These are phyloP conservation scores for Dendrocincla fuliginosa DNA, from an alignment of 2,797 vertebrate species.

Conservation along the genomic window DNA sequence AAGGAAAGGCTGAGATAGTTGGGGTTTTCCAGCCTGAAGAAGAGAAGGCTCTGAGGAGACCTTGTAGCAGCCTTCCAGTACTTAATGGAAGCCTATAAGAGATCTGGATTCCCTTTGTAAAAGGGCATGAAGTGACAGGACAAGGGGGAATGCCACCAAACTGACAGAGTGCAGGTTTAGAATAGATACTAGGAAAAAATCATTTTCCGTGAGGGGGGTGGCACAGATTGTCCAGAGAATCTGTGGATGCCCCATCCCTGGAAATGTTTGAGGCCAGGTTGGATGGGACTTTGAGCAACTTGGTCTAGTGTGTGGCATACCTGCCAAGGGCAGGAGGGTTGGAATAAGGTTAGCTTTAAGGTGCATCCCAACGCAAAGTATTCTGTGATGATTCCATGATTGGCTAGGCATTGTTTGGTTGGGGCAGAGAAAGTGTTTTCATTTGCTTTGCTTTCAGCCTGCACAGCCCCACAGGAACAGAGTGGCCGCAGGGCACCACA, in stretches of 20 bases:
- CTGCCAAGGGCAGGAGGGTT: background rate
- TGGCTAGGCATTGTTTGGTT: background rate
- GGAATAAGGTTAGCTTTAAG: background rate
- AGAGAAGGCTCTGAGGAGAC: too few relatives aligned
- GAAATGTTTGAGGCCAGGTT: background rate
- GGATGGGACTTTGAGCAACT: background rate
- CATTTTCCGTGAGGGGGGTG: background rate
- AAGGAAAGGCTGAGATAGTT: background rate
- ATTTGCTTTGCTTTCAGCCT: background rate
- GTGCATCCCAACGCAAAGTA: background rate
- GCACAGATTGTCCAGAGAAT: background rate
- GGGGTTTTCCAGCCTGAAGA: too few relatives aligned
- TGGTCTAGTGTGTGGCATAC: background rate
- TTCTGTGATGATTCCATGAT: background rate
- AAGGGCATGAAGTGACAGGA: too few relatives aligned
- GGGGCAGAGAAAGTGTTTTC: background rate
- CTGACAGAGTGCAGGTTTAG: too few relatives aligned
- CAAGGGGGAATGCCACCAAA: too few relatives aligned
- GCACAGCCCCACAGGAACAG: background rate
- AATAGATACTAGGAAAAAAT: too few relatives aligned
- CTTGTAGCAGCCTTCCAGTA: too few relatives aligned
- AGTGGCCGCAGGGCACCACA: background rate
- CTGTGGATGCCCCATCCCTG: background rate
- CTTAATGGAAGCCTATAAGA: too few relatives aligned
- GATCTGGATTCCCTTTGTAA: too few relatives aligned